Base-by-base conservation (phyloP, 2,797 vertebrate species). In the Poecilia gillii region DNA sequence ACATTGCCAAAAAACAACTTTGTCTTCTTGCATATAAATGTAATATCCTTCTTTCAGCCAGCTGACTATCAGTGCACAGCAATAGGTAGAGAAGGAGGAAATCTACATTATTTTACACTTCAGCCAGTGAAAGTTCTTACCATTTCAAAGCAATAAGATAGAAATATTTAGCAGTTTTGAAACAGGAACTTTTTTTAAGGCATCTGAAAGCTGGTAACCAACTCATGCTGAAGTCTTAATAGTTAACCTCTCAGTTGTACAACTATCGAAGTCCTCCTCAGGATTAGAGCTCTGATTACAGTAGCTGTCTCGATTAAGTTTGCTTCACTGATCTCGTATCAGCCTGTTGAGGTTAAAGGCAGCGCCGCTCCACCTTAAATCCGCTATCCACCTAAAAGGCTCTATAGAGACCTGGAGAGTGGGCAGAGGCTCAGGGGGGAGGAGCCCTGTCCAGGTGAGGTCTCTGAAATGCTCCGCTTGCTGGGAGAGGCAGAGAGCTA, bases 381-480 rank as follows among this genome's bases (percentile, higher is more conserved):
- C 83, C 81, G 33, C 75, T 73, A 81, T 86, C 81, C 89, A 84
- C 78, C 74, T 81, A 85, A 81, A 84, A 82, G 82, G 78, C 90
- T 83, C 76, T 76, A 73, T 75, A 85, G 89, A 81, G 84, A 81
- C 64, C 81, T 64, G 51, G 78, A 72, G 82, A 90, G 87, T 86
- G 91, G 94, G 91, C 90, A 90, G 91, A 90, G 85, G 80, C 84
- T 62, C 72, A 51, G 70, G 87, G 88, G 93, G 96, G 95, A 82
- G 95, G 95, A 92, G 94, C 85, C 0, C 77, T 47, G 28, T 57
- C 41, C 93, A 94, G 95, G 95, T 95, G 94, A 90, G 89, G 74
- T 80, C 64, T 85, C 76, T 59, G 43, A 33, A 33, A 49, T 47
- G 7, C n/a, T 64, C 84, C 13, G 7, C 41, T 72, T 33, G 59